Evolutionary conservation across 1,140 invertebrate species (phyloP), one percentile per base, ranked within the genome.

Genomic region (Conus ventricosus): DNA sequence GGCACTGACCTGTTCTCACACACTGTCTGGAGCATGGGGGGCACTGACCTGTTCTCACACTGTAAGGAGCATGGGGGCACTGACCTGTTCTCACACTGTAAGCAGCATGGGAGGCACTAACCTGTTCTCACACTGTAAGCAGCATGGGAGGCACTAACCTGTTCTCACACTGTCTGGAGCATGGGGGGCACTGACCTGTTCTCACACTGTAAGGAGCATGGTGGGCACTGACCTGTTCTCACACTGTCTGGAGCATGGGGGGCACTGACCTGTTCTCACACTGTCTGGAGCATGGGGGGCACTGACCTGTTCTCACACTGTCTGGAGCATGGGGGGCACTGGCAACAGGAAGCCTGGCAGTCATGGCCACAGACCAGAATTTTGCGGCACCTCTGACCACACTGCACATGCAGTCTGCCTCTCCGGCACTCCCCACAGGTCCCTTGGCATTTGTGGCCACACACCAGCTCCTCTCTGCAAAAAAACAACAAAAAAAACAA

Each of bases 351-450:
- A 39, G 91, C 91, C 27, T 90, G 88, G 84, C 95, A 95, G 27
- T 90, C 85, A 88, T 96, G 95, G 8, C 94, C 95, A 91, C 95
- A 95, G 39, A 95, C 91, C 8, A 95, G 90, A 25, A 91, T 91
- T 85, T 93, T 91, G n/a, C 90, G 91, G 71, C 95, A 95, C 67
- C 88, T 88, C 84, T 93, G 76, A 25, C 53, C 39, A 90, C 95
- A 96, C 17, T 92, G 85, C 60, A 89, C 53, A 93, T 97, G 97
- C 84, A 97, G 93, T 25, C 97, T 95, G 27, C 96, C 96, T 91
- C 96, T 96, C 10, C 90, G 92, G 92, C 97, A 97, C 91, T 89
- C 63, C 4, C 91, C 91, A 87, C 94, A 94, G 13, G 91, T 92
- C 71, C 94, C 94, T 15, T 6, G 55, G 88, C 94, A 94, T 1